phyloP scores from a whole-genome alignment of 2,888 invertebrate species.

The Graphium colonna region DNA sequence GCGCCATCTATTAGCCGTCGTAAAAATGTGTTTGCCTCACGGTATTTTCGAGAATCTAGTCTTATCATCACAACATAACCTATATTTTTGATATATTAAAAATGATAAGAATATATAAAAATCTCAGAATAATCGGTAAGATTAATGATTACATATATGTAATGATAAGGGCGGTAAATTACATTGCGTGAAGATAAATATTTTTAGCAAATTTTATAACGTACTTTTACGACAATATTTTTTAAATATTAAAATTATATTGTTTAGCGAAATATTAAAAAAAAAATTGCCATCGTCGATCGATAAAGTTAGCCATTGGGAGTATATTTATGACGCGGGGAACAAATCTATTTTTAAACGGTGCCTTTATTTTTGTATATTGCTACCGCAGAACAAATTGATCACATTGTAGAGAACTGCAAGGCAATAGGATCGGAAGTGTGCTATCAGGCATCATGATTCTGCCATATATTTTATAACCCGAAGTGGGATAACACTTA shows the following conservation, averaged over 20 bases:
- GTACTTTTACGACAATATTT: too few species aligned
- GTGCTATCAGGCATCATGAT: conserved; percentile 29
- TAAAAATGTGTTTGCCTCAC: conserved; percentile 6
- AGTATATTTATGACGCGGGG: conserved; percentile 44
- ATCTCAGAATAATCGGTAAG: too few species aligned
- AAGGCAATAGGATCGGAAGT: conserved; percentile 44
- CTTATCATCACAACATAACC: conserved; percentile 29
- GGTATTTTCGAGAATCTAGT: conserved; percentile 16
- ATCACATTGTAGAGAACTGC: conserved; percentile 28
- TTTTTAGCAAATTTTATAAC: too few species aligned
- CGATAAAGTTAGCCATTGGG: conserved; percentile 15
- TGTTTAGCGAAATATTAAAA: too few species aligned
- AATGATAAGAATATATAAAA: conserved; percentile 6
- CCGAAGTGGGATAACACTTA: conserved; percentile 68
- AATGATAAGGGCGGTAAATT: too few species aligned
- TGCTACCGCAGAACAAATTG: conserved; percentile 39
- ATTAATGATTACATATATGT: too few species aligned
- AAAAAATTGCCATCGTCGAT: background rate
- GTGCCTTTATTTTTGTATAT: conserved; percentile 65
- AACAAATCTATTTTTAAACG: conserved; percentile 69
- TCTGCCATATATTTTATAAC: conserved; percentile 47
- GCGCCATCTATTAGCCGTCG: conserved; percentile 33
- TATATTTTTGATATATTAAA: conserved; percentile 11
- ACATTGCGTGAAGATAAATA: too few species aligned
- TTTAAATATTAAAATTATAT: too few species aligned